A percentile compares a stretch with the other conserved stretches of the same genome.
phyloP scores from a whole-genome alignment of 2,888 invertebrate species.

The Drosophila cognata region DNA sequence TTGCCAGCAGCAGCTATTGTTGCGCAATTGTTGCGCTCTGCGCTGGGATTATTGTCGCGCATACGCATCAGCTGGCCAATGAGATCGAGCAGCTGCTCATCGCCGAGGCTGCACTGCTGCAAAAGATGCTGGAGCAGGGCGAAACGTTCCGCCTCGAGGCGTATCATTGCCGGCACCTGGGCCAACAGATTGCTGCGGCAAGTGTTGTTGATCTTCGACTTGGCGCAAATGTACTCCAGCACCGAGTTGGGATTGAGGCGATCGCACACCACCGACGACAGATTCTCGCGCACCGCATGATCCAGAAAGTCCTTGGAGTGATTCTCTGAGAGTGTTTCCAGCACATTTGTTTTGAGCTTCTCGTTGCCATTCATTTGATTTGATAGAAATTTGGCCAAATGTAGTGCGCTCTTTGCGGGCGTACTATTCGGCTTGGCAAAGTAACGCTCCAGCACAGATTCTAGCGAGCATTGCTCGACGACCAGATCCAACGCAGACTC shows the following conservation, averaged over 20 bases:
- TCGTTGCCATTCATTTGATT: constrained; percentile 77
- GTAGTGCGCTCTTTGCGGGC: constrained; percentile 59
- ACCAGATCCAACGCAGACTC: constrained; percentile 71
- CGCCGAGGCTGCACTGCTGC: constrained; percentile 65
- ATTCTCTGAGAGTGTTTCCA: constrained; percentile 84
- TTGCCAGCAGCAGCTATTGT: constrained; percentile 1
- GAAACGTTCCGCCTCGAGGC: constrained; percentile 73
- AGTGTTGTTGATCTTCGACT: constrained; percentile 81
- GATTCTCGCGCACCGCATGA: constrained; percentile 84
- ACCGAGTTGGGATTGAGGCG: constrained; percentile 83
- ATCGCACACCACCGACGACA: constrained; percentile 84
- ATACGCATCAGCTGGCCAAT: constrained; percentile 73
- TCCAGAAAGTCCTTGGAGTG: constrained; percentile 84
- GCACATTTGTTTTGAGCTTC: constrained; percentile 79
- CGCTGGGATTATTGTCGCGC: constrained; percentile 51
- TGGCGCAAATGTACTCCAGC: constrained; percentile 83
- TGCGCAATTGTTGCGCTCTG: constrained; percentile 31
- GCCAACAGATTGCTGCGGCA: constrained; percentile 79
- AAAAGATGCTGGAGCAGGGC: constrained; percentile 74
- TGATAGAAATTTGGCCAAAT: constrained; percentile 80
- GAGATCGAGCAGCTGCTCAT: constrained; percentile 78
- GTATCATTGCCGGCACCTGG: constrained; percentile 78
- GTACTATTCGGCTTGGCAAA: constrained; percentile 58
- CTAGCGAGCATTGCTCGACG: constrained; percentile 69
- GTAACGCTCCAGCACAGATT: constrained; percentile 80